Conservation (phyloP, 1,140 invertebrate genomes). For the Drosophila navojoa region DNA sequence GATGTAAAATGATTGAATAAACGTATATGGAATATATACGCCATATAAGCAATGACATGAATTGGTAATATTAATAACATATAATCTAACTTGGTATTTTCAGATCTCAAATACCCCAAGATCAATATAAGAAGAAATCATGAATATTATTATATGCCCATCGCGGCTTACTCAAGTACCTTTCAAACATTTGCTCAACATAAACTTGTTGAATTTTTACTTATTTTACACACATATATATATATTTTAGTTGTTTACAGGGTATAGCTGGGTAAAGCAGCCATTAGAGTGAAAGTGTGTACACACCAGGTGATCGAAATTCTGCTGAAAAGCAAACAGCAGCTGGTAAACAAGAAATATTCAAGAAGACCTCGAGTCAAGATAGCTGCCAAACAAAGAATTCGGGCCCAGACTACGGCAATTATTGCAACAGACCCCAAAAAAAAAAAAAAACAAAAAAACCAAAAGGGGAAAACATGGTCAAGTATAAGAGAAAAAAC, state of each 20-base stretch:
- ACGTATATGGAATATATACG: too few species aligned
- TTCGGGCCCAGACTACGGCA: background rate
- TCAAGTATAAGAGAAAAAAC: background rate
- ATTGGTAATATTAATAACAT: too few species aligned
- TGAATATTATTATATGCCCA: background rate
- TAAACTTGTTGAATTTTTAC: background rate
- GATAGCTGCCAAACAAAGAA: background rate
- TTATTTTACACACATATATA: too few species aligned
- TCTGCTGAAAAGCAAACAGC: constrained; percentile 13
- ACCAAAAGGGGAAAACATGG: background rate
- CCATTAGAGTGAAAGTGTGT: constrained; percentile 28
- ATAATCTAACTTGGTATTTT: background rate
- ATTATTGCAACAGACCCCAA: background rate
- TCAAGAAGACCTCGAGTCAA: background rate
- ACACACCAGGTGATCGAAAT: constrained; percentile 18
- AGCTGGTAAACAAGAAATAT: constrained; percentile 16
- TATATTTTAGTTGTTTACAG: constrained; percentile 1
- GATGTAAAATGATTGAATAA: background rate
- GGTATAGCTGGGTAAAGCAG: constrained; percentile 5
- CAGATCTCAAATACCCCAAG: background rate
- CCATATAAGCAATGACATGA: too few species aligned
- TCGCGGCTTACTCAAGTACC: background rate
- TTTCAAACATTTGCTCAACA: background rate
- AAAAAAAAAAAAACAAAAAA: background rate
- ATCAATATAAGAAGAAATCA: background rate